These are phyloP conservation scores for Triplophysa dalaica DNA, from an alignment of 2,113 vertebrate genomes.

Conservation along the genomic window DNA sequence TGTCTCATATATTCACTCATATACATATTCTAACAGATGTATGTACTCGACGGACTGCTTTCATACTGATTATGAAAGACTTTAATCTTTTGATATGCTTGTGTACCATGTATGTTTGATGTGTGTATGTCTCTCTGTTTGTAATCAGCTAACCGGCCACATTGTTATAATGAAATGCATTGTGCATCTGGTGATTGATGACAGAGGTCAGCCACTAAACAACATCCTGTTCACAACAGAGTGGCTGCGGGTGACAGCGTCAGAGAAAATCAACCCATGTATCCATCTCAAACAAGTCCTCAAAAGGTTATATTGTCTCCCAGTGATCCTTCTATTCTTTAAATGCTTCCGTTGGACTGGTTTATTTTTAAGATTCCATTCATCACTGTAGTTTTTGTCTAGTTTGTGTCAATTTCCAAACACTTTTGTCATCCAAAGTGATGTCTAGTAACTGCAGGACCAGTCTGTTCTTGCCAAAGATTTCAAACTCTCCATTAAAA, in stretches of 20 bases:
- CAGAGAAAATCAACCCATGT: not conserved
- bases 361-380: not conserved
- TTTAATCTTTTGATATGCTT: not conserved
- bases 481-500: too few relatives aligned
- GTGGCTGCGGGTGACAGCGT: constrained; percentile 10
- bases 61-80: not conserved
- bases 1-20: not conserved
- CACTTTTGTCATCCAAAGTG: not conserved
- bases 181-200: constrained; percentile 64
- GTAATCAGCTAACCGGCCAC: constrained; percentile 53
- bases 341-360: constrained; percentile 12
- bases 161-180: constrained; percentile 59
- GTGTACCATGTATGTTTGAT: constrained; percentile 6
- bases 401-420: not conserved
- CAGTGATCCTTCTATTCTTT: constrained; percentile 22
- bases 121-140: constrained; percentile 3
- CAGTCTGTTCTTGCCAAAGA: too few relatives aligned
- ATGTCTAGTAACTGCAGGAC: too few relatives aligned
- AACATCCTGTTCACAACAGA: constrained; percentile 57
- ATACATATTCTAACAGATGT: not conserved
- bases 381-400: not conserved
- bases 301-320: constrained; percentile 18
- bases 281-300: not conserved
- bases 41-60: not conserved
- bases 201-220: constrained; percentile 55